Percentiles rank a stretch among this genome's conserved stretches.
phyloP scores from a whole-genome alignment of 2,888 invertebrate genomes.

The Tenthredo distinguenda region DNA sequence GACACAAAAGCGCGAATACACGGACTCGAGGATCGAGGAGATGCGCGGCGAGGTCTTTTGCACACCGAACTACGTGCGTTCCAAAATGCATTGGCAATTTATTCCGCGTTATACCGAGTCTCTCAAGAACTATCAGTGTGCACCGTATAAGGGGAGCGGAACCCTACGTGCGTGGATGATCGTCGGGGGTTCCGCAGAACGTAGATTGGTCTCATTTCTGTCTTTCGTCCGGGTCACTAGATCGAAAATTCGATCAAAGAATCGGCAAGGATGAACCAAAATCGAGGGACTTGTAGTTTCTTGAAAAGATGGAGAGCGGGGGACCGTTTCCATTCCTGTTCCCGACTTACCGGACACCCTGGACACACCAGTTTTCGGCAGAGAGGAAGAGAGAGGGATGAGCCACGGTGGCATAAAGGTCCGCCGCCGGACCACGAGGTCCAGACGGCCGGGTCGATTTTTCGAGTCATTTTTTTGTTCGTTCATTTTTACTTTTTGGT shows the following conservation, averaged over 20 bases:
- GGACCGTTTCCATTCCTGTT: not conserved
- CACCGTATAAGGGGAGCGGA: not conserved
- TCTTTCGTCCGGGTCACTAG: not conserved
- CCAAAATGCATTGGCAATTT: slow-evolving; percentile 20
- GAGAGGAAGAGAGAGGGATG: not conserved
- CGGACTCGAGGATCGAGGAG: not conserved
- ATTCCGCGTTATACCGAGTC: not conserved
- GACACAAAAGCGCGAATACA: not conserved
- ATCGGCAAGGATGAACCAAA: not conserved
- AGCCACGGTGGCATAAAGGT: not conserved
- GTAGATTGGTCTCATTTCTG: not conserved
- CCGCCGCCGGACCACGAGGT: slow-evolving; percentile 14
- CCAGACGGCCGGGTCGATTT: slow-evolving; percentile 6
- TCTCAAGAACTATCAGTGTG: not conserved
- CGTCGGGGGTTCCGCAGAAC: not conserved
- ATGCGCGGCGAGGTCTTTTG: not conserved
- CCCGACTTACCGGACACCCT: slow-evolving; percentile 9
- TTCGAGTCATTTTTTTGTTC: not conserved
- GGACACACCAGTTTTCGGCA: not conserved
- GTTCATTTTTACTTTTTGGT: not conserved
- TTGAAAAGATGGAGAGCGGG: not conserved
- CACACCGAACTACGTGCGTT: slow-evolving; percentile 1
- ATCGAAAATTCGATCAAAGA: not conserved
- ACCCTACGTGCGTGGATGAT: slow-evolving; percentile 20
- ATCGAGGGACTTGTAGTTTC: not conserved